These are phyloP conservation scores for Eclectus roratus DNA, from an alignment of 2,113 vertebrate genomes.

Conservation along the genomic window DNA sequence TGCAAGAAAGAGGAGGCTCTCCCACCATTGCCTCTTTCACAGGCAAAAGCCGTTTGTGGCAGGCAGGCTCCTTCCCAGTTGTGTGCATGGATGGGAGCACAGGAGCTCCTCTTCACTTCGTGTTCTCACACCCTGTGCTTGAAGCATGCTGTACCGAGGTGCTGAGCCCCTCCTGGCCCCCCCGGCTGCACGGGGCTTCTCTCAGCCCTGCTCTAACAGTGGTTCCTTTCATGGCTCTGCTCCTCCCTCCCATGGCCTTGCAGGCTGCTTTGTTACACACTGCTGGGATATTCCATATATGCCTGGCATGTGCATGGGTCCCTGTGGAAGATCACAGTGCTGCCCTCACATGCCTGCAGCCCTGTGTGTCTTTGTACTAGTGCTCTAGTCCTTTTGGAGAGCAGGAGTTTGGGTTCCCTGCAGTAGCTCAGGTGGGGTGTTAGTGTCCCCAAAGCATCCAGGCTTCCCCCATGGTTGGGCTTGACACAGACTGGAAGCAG, in stretches of 20 bases:
- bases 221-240: not conserved
- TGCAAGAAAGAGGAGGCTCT: not conserved
- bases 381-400: not conserved
- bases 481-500: not conserved
- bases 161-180: not conserved
- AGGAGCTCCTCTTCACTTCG: not conserved
- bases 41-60: not conserved
- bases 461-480: not conserved
- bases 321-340: not conserved
- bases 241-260: not conserved
- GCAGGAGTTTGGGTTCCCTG: not conserved
- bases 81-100: not conserved
- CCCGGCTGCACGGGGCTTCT: accelerated
- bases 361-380: not conserved
- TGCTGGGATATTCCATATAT: not conserved
- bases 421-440: accelerated
- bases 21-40: not conserved
- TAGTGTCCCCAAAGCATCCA: accelerated
- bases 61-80: not conserved
- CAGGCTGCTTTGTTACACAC: not conserved
- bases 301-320: not conserved
- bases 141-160: not conserved
- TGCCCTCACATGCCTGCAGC: not conserved
- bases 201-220: not conserved
- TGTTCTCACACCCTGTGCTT: not conserved